phyloP scores from a whole-genome alignment of 1,140 invertebrate species.

The Nixonia krombeini region DNA sequence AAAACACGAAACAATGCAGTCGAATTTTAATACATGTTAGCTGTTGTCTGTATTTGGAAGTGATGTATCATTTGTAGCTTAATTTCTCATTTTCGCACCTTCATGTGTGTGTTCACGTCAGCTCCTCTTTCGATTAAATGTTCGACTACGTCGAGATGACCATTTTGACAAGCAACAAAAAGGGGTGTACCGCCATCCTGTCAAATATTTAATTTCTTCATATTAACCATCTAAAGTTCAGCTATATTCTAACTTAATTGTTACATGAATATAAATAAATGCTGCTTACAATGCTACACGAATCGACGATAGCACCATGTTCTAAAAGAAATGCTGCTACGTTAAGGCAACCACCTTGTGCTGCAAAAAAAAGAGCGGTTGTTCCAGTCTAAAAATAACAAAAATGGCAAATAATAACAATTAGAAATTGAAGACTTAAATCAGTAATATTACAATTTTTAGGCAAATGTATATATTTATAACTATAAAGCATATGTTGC shows the following conservation, averaged over 20 bases:
- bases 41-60: conserved; percentile 9
- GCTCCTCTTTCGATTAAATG: conserved; percentile 85
- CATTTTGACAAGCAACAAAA: conserved; percentile 93
- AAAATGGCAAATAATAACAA: conserved; percentile 4
- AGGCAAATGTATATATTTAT: too few relatives aligned
- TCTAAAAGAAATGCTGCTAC: conserved; percentile 84
- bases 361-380: conserved; percentile 91
- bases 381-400: conserved; percentile 84
- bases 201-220: conserved; percentile 26
- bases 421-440: neutral
- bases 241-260: too few relatives aligned
- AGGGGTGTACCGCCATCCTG: conserved; percentile 93
- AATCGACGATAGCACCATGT: conserved; percentile 83
- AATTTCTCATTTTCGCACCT: conserved; percentile 73
- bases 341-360: conserved; percentile 90
- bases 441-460: too few relatives aligned
- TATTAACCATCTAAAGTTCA: too few relatives aligned
- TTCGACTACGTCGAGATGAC: conserved; percentile 88
- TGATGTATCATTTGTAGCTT: neutral
- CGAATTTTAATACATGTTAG: conserved; percentile 3
- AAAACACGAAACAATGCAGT: conserved; percentile 11
- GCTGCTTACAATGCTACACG: conserved; percentile 83
- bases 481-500: too few relatives aligned
- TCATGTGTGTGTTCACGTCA: conserved; percentile 88
- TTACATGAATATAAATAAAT: neutral